phyloP scores from a whole-genome alignment of 2,888 invertebrate genomes.

The Globia sparganii region DNA sequence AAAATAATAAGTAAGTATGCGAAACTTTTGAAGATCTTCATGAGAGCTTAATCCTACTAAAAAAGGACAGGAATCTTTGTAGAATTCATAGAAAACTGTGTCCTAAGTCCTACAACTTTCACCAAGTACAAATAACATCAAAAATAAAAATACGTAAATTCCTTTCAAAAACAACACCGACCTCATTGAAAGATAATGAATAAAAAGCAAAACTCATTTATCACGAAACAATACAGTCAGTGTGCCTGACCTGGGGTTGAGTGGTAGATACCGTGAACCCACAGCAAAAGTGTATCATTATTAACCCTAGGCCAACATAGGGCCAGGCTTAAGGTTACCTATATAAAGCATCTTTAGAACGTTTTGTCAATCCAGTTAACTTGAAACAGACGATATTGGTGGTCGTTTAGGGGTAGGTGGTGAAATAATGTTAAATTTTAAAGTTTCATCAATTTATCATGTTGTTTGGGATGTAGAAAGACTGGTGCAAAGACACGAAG shows the following conservation, averaged over 20 bases:
- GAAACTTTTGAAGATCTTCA: not conserved
- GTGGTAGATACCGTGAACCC: constrained; percentile 77
- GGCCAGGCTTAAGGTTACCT: constrained; percentile 79
- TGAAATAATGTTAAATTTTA: not conserved
- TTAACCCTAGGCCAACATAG: constrained; percentile 86
- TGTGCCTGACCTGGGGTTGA: constrained; percentile 78
- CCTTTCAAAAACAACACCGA: constrained; percentile 40
- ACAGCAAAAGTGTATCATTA: constrained; percentile 84
- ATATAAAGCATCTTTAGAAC: constrained; percentile 82
- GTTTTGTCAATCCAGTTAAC: constrained; percentile 77
- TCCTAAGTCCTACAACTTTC: not conserved
- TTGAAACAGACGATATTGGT: constrained; percentile 62
- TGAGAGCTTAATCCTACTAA: not conserved
- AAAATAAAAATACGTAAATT: not conserved
- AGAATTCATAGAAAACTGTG: not conserved
- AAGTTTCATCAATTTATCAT: not conserved
- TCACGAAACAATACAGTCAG: constrained; percentile 81
- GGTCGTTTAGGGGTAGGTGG: constrained; percentile 68
- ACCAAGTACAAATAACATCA: not conserved
- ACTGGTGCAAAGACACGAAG: not conserved
- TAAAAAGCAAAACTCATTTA: constrained; percentile 70
- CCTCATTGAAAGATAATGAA: constrained; percentile 56
- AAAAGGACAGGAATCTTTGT: not conserved
- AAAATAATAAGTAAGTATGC: not conserved
- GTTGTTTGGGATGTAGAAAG: not conserved